Conservation (phyloP, 1,140 invertebrate species). For the Drosophila busckii region DNA sequence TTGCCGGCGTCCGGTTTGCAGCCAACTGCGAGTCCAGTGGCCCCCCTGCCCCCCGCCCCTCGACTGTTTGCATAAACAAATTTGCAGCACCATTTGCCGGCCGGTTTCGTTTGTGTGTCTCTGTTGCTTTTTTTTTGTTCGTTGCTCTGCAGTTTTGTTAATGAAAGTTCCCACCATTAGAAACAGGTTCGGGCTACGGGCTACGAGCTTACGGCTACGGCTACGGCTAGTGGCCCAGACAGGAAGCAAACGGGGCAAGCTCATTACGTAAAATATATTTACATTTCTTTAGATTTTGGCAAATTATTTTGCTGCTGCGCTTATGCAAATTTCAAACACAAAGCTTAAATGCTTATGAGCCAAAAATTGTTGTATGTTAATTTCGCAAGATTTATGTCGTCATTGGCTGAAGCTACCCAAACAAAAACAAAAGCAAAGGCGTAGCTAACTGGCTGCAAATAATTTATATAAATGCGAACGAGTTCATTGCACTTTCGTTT, state of each 20-base stretch:
- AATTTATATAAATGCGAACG: slow-evolving; percentile 29
- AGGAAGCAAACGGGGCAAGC: no score
- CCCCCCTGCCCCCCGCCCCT: background rate
- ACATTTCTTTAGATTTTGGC: no score
- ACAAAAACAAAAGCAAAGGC: slow-evolving; percentile 9
- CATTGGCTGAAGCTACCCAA: slow-evolving; percentile 18
- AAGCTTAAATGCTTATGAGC: no score
- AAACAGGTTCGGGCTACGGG: slow-evolving; percentile 57
- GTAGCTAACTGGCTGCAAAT: slow-evolving; percentile 21
- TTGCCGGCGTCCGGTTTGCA: slow-evolving; percentile 66
- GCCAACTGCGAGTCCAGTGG: slow-evolving; percentile 17
- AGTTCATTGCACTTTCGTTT: slow-evolving; percentile 60
- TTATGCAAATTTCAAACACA: no score
- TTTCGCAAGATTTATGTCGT: slow-evolving; percentile 48
- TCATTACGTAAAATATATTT: no score
- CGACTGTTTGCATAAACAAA: slow-evolving; percentile 62
- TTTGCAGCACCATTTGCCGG: slow-evolving; percentile 70
- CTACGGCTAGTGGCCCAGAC: slow-evolving; percentile 17
- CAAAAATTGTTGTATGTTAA: slow-evolving; percentile 45
- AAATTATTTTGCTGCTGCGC: no score
- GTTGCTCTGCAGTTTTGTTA: slow-evolving; percentile 55
- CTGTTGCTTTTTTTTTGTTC: slow-evolving; percentile 8
- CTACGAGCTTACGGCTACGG: slow-evolving; percentile 10
- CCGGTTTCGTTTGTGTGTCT: slow-evolving; percentile 53
- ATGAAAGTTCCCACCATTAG: slow-evolving; percentile 76